Base-by-base conservation (phyloP, 2,888 invertebrate species). In the Aspidiotus rigidus region DNA sequence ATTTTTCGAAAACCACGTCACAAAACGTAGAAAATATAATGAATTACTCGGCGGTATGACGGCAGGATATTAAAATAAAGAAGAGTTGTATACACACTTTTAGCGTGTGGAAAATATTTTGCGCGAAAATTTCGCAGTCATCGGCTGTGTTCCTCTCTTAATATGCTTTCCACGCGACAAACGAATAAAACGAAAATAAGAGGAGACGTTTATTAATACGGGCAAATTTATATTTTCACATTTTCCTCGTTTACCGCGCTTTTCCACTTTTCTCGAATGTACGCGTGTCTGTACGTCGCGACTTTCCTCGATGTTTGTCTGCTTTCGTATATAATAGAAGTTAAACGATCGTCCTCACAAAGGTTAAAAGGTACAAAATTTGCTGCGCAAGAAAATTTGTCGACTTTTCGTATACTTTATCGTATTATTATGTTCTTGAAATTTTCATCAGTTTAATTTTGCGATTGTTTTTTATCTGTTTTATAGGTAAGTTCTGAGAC, bases 131-230 rank as follows among this genome's bases (percentile, higher is more conserved):
- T 62, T 60, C 9, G 13, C 16, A 44, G 16, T 62, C 62, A 44
- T 62, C 63, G 63, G 64, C 13, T 13, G 60, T 53, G 53, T 62
- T 55, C 54, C 63, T 53, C 53, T 63, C 53, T 63, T 63, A 63
- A 63, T 63, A 63, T 63, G 63, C 63, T 63, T 63, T 63, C 39
- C 63, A 63, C 63, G 63, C 63, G 63, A 63, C 53, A 39, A 28
- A 39, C 63, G 54, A 63, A 63, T 63, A 63, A 63, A 63, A 63
- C 63, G 54, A 54, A 64, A 55, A 55, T 64, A 54, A 55, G 54
- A 49, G 64, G 28, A 39, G 64, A 64, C 64, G 53, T 64, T 64
- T 64, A 64, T 64, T 55, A 64, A 64, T 55, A 55, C 55, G 40
- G 55, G 55, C 64, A 55, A 64, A 64, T 64, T 64, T 55, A 64